phyloP scores from a whole-genome alignment of 2,797 vertebrate species.

The Sebastes trivittatus region DNA sequence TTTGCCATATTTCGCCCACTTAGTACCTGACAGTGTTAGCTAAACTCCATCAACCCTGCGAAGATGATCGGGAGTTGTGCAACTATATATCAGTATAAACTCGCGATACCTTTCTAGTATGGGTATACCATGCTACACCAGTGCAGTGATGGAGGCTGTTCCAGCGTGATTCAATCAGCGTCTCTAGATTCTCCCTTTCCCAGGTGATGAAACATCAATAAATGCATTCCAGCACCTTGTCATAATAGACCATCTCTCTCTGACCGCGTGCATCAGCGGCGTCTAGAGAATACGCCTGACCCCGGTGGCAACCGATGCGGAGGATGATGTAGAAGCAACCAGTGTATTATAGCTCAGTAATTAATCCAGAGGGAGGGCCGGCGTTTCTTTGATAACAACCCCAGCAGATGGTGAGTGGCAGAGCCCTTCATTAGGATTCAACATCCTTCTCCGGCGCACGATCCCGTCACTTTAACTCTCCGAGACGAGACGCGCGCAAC shows the following conservation, averaged over 20 bases:
- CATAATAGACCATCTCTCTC: slow-evolving; percentile 6
- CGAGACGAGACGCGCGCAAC: not conserved
- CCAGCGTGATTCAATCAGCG: slow-evolving; percentile 22
- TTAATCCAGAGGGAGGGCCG: slow-evolving; percentile 66
- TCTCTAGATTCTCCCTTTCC: not conserved
- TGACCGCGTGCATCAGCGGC: not conserved
- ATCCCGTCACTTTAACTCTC: slow-evolving; percentile 47
- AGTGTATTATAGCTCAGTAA: slow-evolving; percentile 57
- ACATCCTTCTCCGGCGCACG: slow-evolving; percentile 27
- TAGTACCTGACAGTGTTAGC: too few species aligned
- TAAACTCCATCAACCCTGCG: too few species aligned
- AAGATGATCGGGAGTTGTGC: too few species aligned
- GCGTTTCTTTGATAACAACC: slow-evolving; percentile 66
- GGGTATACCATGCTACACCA: too few species aligned
- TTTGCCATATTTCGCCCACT: too few species aligned
- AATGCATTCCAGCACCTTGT: not conserved
- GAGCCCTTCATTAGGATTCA: slow-evolving; percentile 70
- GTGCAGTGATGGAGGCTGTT: not conserved
- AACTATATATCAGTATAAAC: too few species aligned
- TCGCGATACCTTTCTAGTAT: too few species aligned
- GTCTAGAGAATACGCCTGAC: not conserved
- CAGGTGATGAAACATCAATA: slow-evolving; percentile 22
- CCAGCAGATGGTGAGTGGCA: slow-evolving; percentile 71
- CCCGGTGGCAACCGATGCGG: slow-evolving; percentile 2
- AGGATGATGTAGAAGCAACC: slow-evolving; percentile 39